A percentile compares a stretch with the other conserved stretches of the same genome.
Evolutionary conservation across 2,797 vertebrate genomes (phyloP).

Genomic region (Helostoma temminkii): DNA sequence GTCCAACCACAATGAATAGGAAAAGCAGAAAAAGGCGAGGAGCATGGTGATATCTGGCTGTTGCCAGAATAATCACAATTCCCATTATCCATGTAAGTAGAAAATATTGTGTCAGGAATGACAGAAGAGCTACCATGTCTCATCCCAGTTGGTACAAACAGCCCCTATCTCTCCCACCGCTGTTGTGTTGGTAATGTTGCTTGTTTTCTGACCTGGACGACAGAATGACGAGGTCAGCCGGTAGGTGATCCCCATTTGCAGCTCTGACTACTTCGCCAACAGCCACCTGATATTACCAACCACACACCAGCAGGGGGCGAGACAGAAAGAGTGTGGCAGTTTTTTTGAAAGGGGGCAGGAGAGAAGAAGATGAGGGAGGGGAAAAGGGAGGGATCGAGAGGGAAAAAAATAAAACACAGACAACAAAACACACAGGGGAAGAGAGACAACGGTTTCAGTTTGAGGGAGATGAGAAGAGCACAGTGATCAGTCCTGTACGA

Average conservation of each 20-base stretch:
- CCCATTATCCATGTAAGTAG: constrained; percentile 22
- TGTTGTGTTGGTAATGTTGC: constrained; percentile 63
- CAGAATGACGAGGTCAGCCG: constrained; percentile 99
- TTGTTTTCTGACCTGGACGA: constrained; percentile 97
- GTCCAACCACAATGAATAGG: constrained; percentile 17
- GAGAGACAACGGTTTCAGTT: constrained; percentile 82
- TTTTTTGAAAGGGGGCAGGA: constrained; percentile 81
- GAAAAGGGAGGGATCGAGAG: constrained; percentile 36
- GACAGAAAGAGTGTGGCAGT: constrained; percentile 74
- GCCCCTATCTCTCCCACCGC: constrained; percentile 62
- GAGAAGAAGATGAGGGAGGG: constrained; percentile 53
- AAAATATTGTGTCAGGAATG: constrained; percentile 34
- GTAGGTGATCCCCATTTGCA: constrained; percentile 98
- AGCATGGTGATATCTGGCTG: constrained; percentile 27
- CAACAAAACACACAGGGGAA: constrained; percentile 76
- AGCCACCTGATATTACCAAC: constrained; percentile 92
- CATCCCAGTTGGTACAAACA: constrained; percentile 28
- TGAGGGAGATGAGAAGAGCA: constrained; percentile 67
- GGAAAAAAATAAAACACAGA: constrained; percentile 38
- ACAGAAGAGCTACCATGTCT: constrained; percentile 38
- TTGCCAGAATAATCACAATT: constrained; percentile 32
- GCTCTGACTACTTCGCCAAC: constrained; percentile 99
- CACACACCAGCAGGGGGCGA: constrained; percentile 84
- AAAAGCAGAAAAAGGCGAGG: background rate
- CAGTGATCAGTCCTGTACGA: constrained; percentile 66